Evolutionary conservation across 2,888 invertebrate species (phyloP).

Genomic region (Anodontia alba): DNA sequence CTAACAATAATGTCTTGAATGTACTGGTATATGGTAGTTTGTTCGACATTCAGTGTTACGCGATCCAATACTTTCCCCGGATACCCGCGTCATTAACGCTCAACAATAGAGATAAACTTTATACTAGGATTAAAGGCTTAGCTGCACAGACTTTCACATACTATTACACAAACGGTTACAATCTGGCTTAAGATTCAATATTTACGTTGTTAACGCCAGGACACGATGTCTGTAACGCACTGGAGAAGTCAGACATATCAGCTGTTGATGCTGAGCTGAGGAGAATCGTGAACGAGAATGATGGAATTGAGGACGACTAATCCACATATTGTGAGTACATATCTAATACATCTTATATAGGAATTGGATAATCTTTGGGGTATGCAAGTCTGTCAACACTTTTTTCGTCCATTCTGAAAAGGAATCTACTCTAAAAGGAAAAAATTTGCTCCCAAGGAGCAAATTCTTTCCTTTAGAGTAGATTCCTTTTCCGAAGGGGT

Average conservation of each 20-base stretch:
- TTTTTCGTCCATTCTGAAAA: no score
- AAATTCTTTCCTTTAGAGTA: no score
- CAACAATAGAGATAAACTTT: not conserved
- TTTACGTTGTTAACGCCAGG: not conserved
- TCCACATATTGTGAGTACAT: not conserved
- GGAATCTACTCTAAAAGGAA: no score
- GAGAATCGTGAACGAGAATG: not conserved
- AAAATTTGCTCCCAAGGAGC: no score
- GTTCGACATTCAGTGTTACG: not conserved
- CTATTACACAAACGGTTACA: not conserved
- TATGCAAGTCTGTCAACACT: no score
- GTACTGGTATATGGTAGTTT: not conserved
- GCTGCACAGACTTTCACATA: conserved; percentile 1
- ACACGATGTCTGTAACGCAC: not conserved
- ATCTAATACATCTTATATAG: not conserved
- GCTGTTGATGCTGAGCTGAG: not conserved
- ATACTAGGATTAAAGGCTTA: not conserved
- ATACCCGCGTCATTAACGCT: not conserved
- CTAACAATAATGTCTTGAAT: no score
- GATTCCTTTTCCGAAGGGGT: no score
- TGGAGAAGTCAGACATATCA: not conserved
- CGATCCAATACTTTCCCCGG: not conserved
- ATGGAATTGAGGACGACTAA: not conserved
- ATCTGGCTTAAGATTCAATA: not conserved
- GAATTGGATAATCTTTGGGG: no score